These are phyloP conservation scores for Xenotilapia caudafasciata DNA, from an alignment of 2,113 vertebrate genomes.

Conservation along the genomic window DNA sequence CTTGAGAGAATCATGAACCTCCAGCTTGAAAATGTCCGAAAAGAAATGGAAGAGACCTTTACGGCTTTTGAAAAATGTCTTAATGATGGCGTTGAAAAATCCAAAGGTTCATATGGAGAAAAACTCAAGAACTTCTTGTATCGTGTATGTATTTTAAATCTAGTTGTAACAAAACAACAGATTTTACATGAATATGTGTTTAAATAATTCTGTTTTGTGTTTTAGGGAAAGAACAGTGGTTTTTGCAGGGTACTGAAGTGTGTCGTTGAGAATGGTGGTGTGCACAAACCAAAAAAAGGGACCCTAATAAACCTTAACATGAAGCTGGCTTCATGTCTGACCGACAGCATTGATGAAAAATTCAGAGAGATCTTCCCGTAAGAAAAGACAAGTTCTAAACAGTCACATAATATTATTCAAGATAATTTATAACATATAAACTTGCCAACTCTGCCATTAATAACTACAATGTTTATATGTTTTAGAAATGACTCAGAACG, in stretches of 20 bases:
- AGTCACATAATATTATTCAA: neutral
- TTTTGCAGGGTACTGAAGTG: rapidly evolving
- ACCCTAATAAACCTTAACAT: rapidly evolving
- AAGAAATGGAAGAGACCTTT: neutral
- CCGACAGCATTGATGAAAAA: rapidly evolving
- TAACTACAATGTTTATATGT: neutral
- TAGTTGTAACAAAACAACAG: no score
- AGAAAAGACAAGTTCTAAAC: neutral
- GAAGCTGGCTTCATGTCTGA: rapidly evolving
- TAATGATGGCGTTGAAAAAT: neutral
- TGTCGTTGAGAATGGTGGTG: neutral
- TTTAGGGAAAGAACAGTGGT: rapidly evolving
- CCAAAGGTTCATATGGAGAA: neutral
- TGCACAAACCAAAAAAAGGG: rapidly evolving
- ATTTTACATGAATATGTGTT: rapidly evolving
- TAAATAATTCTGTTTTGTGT: rapidly evolving
- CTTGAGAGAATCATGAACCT: rapidly evolving
- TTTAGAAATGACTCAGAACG: neutral
- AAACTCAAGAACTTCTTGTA: neutral
- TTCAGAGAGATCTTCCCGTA: rapidly evolving
- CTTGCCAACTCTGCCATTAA: neutral
- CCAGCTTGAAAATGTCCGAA: neutral
- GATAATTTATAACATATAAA: neutral
- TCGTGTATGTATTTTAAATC: neutral
- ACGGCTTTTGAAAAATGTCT: neutral